These are phyloP conservation scores for Syrmaticus mikado DNA, from an alignment of 2,113 vertebrate genomes.

Conservation along the genomic window DNA sequence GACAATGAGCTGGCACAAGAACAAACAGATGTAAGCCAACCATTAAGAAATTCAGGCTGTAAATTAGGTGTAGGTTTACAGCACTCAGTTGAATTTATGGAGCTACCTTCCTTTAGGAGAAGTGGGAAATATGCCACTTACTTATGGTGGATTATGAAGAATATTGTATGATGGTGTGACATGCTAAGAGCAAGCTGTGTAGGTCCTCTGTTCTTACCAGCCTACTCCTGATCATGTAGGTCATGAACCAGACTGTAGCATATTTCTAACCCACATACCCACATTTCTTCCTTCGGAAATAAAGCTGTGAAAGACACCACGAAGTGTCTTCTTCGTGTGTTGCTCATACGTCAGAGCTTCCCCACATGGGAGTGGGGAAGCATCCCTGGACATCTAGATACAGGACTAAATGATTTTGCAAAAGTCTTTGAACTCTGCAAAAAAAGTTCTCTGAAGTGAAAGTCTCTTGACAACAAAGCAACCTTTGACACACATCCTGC, in stretches of 20 bases:
- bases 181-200: background rate
- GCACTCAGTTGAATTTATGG: background rate
- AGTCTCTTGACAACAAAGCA: background rate
- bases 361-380: fast-evolving
- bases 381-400: background rate
- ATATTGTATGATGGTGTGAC: background rate
- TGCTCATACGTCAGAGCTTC: background rate
- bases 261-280: background rate
- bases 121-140: background rate
- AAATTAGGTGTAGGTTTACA: background rate
- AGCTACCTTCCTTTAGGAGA: background rate
- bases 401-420: background rate
- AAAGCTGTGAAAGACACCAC: background rate
- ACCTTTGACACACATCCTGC: background rate
- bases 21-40: background rate
- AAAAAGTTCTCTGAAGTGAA: background rate
- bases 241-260: background rate
- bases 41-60: conserved; percentile 6
- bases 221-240: fast-evolving
- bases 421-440: background rate
- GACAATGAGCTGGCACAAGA: conserved; percentile 39
- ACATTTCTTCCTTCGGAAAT: background rate
- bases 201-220: background rate
- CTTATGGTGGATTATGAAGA: background rate
- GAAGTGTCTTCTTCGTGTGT: fast-evolving